Conservation (phyloP, 1,140 invertebrate species). For the Brachionus plicatilis region DNA sequence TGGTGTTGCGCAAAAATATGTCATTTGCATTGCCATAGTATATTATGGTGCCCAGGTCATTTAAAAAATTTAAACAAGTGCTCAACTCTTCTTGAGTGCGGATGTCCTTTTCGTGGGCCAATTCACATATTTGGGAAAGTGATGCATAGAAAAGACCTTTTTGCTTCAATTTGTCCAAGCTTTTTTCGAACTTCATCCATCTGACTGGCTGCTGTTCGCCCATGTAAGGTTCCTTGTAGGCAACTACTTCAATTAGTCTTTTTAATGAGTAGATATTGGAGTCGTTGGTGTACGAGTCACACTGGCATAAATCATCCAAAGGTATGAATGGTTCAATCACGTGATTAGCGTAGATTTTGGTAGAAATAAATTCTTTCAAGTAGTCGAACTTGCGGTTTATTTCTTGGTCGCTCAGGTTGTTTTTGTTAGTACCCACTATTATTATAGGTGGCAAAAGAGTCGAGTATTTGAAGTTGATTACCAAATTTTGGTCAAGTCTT, state of each 20-base stretch:
- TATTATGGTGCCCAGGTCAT: constrained; percentile 52
- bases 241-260: constrained; percentile 48
- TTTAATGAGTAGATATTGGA: constrained; percentile 43
- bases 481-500: neutral
- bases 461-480: constrained; percentile 44
- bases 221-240: constrained; percentile 51
- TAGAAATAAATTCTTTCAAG: constrained; percentile 46
- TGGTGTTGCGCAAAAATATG: constrained; percentile 48
- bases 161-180: constrained; percentile 48
- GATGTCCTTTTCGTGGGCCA: constrained; percentile 51
- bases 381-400: constrained; percentile 48
- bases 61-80: constrained; percentile 55
- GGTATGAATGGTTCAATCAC: constrained; percentile 43
- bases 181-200: constrained; percentile 56
- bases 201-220: constrained; percentile 55
- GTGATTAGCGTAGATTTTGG: constrained; percentile 23
- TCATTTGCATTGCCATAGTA: constrained; percentile 48
- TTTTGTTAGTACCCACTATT: constrained; percentile 54
- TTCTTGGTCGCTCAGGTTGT: constrained; percentile 48
- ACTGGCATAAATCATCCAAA: neutral
- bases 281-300: constrained; percentile 42
- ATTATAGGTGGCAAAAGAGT: constrained; percentile 53
- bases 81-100: constrained; percentile 50
- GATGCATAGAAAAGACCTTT: constrained; percentile 41
- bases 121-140: constrained; percentile 47